phyloP scores from a whole-genome alignment of 2,113 vertebrate genomes.

The Cygnus atratus region DNA sequence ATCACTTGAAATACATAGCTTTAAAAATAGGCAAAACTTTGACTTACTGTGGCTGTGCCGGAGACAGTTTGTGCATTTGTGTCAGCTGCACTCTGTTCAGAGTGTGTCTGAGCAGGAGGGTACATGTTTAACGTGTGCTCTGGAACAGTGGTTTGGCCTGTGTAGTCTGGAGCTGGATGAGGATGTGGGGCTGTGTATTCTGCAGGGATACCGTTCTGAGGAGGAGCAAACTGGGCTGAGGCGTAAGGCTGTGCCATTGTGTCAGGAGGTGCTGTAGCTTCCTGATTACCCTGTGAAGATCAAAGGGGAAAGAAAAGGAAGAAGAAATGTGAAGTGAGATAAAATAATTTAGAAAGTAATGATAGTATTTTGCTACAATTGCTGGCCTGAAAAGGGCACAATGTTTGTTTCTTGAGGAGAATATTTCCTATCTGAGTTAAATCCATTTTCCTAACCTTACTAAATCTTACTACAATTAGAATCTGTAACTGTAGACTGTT shows the following conservation, averaged over 20 bases:
- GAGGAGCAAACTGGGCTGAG: conserved; percentile 90
- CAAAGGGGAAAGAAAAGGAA: background rate
- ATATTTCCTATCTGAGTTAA: background rate
- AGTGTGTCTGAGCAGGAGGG: conserved; percentile 90
- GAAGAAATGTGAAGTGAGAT: background rate
- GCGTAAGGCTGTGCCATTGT: conserved; percentile 96
- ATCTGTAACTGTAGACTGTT: background rate
- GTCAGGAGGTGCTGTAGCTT: conserved; percentile 91
- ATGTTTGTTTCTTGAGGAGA: background rate
- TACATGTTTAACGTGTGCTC: conserved; percentile 95
- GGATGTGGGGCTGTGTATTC: conserved; percentile 91
- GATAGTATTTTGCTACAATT: background rate
- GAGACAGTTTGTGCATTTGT: conserved; percentile 89
- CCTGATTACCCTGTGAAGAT: conserved; percentile 91
- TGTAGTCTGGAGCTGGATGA: conserved; percentile 89
- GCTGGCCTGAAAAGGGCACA: background rate
- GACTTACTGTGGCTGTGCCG: conserved; percentile 96
- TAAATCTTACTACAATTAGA: background rate
- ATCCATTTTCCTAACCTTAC: background rate
- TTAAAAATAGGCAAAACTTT: conserved; percentile 14
- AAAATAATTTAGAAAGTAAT: background rate
- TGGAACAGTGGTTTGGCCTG: conserved; percentile 85
- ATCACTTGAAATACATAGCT: background rate
- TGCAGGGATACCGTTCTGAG: conserved; percentile 91
- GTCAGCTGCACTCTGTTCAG: conserved; percentile 86